Conservation (phyloP, 2,113 vertebrate genomes). For the Dipodomys stephensi region DNA sequence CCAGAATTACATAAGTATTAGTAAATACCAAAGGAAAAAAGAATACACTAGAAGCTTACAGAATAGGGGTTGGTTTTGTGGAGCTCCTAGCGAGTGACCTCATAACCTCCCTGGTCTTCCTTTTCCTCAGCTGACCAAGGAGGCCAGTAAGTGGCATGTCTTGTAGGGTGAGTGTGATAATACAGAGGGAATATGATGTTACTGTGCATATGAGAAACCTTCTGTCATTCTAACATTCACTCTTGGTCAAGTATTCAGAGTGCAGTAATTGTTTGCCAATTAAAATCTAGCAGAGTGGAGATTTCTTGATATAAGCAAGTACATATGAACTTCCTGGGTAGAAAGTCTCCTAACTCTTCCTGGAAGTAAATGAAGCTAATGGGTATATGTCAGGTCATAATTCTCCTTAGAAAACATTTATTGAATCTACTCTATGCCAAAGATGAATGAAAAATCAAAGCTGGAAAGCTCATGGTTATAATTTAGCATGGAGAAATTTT, state of each 20-base stretch:
- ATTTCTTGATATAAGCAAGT: background rate
- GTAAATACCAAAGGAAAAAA: background rate
- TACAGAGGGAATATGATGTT: background rate
- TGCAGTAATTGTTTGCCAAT: background rate
- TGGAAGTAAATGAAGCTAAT: background rate
- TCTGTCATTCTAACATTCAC: background rate
- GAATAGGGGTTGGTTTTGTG: too few species aligned
- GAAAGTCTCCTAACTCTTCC: background rate
- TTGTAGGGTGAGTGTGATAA: background rate
- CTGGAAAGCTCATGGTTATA: background rate
- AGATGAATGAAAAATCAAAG: constrained; percentile 39
- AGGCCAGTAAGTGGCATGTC: background rate
- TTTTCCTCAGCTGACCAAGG: background rate
- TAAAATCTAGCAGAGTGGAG: background rate
- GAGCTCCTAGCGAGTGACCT: background rate
- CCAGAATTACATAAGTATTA: background rate
- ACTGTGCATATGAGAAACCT: background rate
- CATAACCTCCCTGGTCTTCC: background rate
- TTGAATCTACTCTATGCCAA: background rate
- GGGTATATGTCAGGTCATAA: background rate
- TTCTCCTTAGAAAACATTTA: constrained; percentile 15
- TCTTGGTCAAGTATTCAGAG: background rate
- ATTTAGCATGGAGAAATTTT: constrained; percentile 11
- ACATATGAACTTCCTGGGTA: background rate
- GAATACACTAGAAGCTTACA: too few species aligned